Conservation (phyloP, 2,113 vertebrate species). For the Gymnorhina tibicen region DNA sequence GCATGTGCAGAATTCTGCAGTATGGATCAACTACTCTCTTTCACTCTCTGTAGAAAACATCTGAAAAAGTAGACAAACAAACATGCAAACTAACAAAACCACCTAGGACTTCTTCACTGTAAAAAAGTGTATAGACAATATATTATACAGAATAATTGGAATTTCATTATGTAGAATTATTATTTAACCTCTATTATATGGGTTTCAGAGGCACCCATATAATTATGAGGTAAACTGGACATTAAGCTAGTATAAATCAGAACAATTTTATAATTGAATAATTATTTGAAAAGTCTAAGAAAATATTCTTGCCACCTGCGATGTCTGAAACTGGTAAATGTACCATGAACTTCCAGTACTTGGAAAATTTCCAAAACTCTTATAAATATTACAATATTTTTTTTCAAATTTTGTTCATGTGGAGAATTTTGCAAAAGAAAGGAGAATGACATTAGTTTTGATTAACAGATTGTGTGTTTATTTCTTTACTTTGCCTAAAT, state of each 20-base stretch:
- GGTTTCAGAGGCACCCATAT: not conserved
- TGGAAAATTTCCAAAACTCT: not conserved
- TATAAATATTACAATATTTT: not conserved
- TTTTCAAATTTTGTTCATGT: not conserved
- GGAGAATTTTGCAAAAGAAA: not conserved
- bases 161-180: not conserved
- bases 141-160: not conserved
- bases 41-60: not conserved
- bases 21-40: not conserved
- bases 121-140: not conserved
- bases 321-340: not conserved
- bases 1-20: not conserved
- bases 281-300: not conserved
- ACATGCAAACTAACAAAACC: fast-evolving
- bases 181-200: not conserved
- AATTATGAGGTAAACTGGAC: not conserved
- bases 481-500: not conserved
- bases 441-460: not conserved
- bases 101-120: not conserved
- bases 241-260: not conserved
- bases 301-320: not conserved
- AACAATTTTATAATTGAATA: not conserved
- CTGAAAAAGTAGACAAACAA: not conserved
- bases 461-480: not conserved
- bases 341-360: not conserved